These are phyloP conservation scores for Misgurnus mizolepis DNA, from an alignment of 2,113 vertebrate species.

Conservation along the genomic window DNA sequence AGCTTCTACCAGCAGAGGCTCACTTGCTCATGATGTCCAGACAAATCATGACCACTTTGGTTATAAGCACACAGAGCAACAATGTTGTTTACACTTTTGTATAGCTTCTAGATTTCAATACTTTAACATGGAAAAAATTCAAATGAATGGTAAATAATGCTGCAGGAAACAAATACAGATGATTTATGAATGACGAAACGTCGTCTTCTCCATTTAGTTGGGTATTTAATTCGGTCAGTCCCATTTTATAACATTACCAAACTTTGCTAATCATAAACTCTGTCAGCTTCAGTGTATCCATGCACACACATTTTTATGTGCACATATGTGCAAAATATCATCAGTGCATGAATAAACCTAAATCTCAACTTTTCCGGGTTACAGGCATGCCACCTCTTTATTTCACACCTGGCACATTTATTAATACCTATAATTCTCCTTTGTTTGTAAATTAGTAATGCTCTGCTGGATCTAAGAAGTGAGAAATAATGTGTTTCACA, in stretches of 20 bases:
- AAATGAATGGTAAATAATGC: too few relatives aligned
- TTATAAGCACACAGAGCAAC: too few relatives aligned
- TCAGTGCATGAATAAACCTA: neutral
- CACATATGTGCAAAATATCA: neutral
- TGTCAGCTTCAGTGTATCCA: neutral
- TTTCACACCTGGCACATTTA: neutral
- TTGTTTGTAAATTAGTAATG: neutral
- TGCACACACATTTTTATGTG: neutral
- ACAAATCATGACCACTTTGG: too few relatives aligned
- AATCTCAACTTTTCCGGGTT: neutral
- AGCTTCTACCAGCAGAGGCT: too few relatives aligned
- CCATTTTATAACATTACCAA: neutral
- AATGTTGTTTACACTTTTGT: too few relatives aligned
- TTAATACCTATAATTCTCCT: neutral
- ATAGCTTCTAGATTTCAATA: too few relatives aligned
- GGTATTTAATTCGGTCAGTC: neutral
- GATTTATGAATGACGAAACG: neutral
- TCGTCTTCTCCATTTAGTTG: neutral
- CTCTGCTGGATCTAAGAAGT: neutral
- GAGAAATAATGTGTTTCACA: neutral
- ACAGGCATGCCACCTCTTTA: slow-evolving; percentile 8
- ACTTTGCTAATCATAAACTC: neutral
- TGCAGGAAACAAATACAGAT: neutral
- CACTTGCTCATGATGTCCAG: too few relatives aligned
- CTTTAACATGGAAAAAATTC: too few relatives aligned